Evolutionary conservation across 2,797 vertebrate genomes (phyloP).

Genomic region (Eremophila alpestris): DNA sequence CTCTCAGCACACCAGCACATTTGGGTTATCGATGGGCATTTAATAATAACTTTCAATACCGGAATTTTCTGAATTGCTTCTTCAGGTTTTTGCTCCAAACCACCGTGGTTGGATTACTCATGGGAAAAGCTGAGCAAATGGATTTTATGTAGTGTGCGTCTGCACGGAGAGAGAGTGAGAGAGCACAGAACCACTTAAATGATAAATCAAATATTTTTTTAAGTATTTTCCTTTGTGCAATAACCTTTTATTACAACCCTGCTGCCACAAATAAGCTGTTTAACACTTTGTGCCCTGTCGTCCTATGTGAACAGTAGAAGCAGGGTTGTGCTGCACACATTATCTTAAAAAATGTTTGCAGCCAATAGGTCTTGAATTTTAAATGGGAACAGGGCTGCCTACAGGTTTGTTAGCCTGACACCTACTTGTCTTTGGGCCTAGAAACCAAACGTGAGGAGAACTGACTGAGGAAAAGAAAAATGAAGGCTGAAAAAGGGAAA

Average conservation of each 20-base stretch:
- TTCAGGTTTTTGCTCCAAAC: slow-evolving; percentile 73
- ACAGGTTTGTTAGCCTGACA: background rate
- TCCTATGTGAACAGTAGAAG: background rate
- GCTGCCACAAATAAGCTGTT: background rate
- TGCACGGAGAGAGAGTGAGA: background rate
- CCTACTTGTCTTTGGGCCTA: background rate
- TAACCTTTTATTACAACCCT: slow-evolving; percentile 21
- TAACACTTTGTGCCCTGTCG: background rate
- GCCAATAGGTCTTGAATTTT: slow-evolving; percentile 39
- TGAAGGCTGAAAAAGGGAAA: background rate
- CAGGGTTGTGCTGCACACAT: background rate
- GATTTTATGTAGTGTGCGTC: slow-evolving; percentile 42
- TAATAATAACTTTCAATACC: slow-evolving; percentile 75
- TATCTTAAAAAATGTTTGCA: slow-evolving; percentile 12
- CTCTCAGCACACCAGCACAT: slow-evolving; percentile 57
- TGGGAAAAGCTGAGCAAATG: slow-evolving; percentile 75
- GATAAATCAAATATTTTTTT: slow-evolving; percentile 9
- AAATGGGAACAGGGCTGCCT: slow-evolving; percentile 23
- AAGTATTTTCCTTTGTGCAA: slow-evolving; percentile 13
- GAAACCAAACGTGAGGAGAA: background rate
- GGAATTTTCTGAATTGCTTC: slow-evolving; percentile 74
- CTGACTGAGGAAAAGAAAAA: background rate
- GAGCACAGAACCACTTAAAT: slow-evolving; percentile 20
- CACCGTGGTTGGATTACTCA: slow-evolving; percentile 62
- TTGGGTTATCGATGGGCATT: slow-evolving; percentile 72